Evolutionary conservation across 2,797 vertebrate species (phyloP), one percentile per base, ranked within the genome.

Genomic region (Urosaurus nigricauda): DNA sequence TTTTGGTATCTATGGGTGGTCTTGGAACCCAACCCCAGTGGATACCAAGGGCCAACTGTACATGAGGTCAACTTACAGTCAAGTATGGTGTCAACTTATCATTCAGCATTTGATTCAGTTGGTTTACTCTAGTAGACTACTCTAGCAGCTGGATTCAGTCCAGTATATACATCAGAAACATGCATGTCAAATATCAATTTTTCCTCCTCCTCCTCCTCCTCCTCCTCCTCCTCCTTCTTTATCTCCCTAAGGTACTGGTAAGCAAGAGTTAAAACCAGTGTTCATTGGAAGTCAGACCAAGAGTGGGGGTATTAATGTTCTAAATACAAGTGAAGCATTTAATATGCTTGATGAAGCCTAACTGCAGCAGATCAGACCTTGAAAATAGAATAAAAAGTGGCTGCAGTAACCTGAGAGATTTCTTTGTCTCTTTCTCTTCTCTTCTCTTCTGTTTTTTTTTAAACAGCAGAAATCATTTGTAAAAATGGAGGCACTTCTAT

Each of bases 251-350:
- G 70, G 95, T 93, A 90, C 88, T 88, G 51, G 78, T 93, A 51
- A 35, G 17, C 37, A 83, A 79, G 9, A 93, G 93, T 91, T 91
- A 90, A 92, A 88, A 95, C 86, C 89, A 87, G 43, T n/a, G 74
- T 89, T 79, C 88, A 80, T 75, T 90, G 80, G 90, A 91, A 92
- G 56, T 43, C 87, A 86, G 74, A 91, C 85, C 93, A 95, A 93
- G 56, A 85, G 79, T 58, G 79, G 63, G 80, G 94, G 94, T 95
- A 92, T 95, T 93, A 92, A 96, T 90, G 75, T 85, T 90, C 56
- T 92, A 85, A 87, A 86, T 94, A 93, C 91, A 94, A 91, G 86
- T 92, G 88, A 84, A 14, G 21, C 94, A 90, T 79, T 81, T 91
- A 77, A 14, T 53, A 77, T 43, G 83, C 56, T 71, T 81, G 84